Evolutionary conservation across 2,888 invertebrate species (phyloP), one percentile per base, ranked within the genome.

Genomic region (Isotomurus palustris): DNA sequence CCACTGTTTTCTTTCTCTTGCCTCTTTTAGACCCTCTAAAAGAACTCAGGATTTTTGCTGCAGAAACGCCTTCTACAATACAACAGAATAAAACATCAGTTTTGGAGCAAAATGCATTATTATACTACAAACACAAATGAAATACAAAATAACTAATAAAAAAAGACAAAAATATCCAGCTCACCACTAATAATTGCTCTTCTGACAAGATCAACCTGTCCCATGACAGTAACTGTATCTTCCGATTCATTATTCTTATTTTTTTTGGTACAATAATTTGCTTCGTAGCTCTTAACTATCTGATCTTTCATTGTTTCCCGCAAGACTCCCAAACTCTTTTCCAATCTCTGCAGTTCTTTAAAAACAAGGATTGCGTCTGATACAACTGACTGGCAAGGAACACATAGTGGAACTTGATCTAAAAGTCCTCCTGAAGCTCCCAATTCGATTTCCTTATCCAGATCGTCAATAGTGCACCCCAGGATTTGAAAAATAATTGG

Each of bases 241-340:
- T 14, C 21, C 21, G 22, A 5, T 4, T 43, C 6, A 5, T 43
- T 43, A 5, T 43, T 43, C 22, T 14, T 43, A 5, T 43, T 43
- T 14, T 43, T 43, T 14, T 14, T 43, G 21, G 17, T 43, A 14
- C 43, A 43, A 43, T 21, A 43, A 14, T 43, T 43, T 3, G 43
- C 21, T 8, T 43, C 43, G 14, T 21, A 43, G 22, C 22, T 43
- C 22, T 21, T 14, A 21, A 14, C 22, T 12, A 43, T 4, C 25
- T 43, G 43, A 21, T 43, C 43, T 21, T 43, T 43, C 4, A 43
- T 43, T 24, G 43, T 43, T 6, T 43, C 43, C 43, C 21, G 17
- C 21, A 43, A 21, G 14, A 21, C 22, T 21, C 43, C 43, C 21
- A 43, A 24, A 14, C 21, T 43, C 21, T 43, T 43, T 21, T 43